phyloP scores from a whole-genome alignment of 2,888 invertebrate genomes.

The Eupeodes latifasciatus region DNA sequence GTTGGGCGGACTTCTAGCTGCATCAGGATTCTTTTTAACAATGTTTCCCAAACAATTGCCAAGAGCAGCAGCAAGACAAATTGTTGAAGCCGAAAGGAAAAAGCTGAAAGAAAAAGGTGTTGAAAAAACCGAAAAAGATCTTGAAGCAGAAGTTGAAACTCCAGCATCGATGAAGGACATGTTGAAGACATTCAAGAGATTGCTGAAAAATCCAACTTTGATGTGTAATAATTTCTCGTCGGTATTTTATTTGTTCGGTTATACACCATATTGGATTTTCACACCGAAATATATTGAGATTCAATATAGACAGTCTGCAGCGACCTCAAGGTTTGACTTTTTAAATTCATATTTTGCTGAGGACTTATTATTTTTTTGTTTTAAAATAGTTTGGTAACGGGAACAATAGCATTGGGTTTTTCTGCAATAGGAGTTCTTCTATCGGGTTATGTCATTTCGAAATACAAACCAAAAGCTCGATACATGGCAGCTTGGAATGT shows the following conservation, averaged over 20 bases:
- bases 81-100: conserved; percentile 81
- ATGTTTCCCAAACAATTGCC: conserved; percentile 90
- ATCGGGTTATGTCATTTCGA: conserved; percentile 88
- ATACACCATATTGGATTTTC: conserved; percentile 91
- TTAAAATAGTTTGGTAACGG: conserved; percentile 88
- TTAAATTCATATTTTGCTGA: neutral
- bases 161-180: conserved; percentile 86
- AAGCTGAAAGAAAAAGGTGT: conserved; percentile 70
- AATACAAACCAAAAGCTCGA: conserved; percentile 88
- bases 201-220: conserved; percentile 88
- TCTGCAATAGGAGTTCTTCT: conserved; percentile 89
- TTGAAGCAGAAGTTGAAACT: conserved; percentile 79
- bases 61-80: conserved; percentile 86
- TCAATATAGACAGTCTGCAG: conserved; percentile 91
- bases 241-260: conserved; percentile 89
- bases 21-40: conserved; percentile 87
- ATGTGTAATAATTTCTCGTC: conserved; percentile 90
- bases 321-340: conserved; percentile 85
- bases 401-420: conserved; percentile 88
- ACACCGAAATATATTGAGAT: conserved; percentile 93
- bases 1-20: conserved; percentile 86
- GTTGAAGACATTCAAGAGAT: conserved; percentile 87
- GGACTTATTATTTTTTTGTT: neutral
- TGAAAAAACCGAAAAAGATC: conserved; percentile 40
- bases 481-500: conserved; percentile 90